Conservation (phyloP, 1,140 invertebrate species). For the Gryon sp. region DNA sequence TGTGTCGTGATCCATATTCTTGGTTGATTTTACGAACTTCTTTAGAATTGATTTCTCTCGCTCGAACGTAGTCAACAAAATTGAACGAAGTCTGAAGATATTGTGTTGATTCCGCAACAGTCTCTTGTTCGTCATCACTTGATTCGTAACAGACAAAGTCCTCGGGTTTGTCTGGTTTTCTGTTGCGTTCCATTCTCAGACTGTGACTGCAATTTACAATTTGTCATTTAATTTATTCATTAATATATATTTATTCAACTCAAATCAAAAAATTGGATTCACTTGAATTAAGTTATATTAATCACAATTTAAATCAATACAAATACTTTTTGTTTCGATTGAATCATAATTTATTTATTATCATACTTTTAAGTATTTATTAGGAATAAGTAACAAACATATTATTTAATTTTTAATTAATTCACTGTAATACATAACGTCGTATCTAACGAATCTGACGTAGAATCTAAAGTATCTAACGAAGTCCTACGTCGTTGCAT, state of each 20-base stretch:
- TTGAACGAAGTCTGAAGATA: constrained; percentile 90
- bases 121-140: constrained; percentile 90
- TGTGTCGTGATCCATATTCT: constrained; percentile 90
- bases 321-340: no score
- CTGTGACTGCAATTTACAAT: constrained; percentile 64
- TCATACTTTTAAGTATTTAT: no score
- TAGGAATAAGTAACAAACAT: no score
- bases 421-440: no score
- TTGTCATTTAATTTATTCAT: background rate
- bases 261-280: no score
- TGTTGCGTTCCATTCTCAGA: constrained; percentile 82
- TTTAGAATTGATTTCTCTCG: constrained; percentile 85
- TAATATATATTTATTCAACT: background rate
- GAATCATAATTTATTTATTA: no score
- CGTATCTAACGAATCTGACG: no score
- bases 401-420: no score
- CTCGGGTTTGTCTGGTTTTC: constrained; percentile 91
- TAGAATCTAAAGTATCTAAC: no score
- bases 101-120: constrained; percentile 84
- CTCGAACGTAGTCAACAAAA: constrained; percentile 90
- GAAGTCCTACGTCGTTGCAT: no score
- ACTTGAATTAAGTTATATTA: no score
- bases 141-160: constrained; percentile 93
- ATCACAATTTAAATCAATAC: no score
- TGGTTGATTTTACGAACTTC: constrained; percentile 87